Conservation (phyloP, 2,888 invertebrate species). For the Saturnia japonica region DNA sequence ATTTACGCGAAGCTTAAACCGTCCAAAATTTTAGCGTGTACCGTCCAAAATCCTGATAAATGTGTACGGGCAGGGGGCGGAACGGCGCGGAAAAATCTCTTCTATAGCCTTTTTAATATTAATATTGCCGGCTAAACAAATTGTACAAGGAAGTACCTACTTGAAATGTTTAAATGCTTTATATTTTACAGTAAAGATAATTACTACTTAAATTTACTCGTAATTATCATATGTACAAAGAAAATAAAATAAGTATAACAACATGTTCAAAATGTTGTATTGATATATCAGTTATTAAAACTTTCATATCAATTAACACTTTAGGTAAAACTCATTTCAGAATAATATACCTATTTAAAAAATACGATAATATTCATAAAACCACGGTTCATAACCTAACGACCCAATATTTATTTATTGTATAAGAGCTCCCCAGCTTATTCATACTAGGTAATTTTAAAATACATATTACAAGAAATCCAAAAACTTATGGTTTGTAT, state of each 20-base stretch:
- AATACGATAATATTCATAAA: no score
- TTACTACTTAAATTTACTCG: not conserved
- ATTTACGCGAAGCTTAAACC: constrained; percentile 80
- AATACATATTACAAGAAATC: no score
- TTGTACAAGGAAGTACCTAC: constrained; percentile 43
- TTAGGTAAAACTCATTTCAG: no score
- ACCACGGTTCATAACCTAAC: no score
- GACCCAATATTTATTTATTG: no score
- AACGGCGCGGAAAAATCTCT: constrained; percentile 58
- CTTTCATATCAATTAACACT: no score
- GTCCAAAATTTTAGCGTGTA: constrained; percentile 83
- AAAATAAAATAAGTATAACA: not conserved
- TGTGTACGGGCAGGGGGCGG: constrained; percentile 69
- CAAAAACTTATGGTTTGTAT: no score
- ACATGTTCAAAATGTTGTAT: not conserved
- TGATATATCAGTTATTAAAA: not conserved
- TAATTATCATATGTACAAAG: not conserved
- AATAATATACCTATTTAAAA: no score
- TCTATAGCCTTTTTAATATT: constrained; percentile 61
- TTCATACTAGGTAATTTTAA: no score
- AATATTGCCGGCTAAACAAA: constrained; percentile 52
- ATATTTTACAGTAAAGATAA: constrained; percentile 1
- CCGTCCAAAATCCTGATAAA: constrained; percentile 87
- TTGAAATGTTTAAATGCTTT: constrained; percentile 32
- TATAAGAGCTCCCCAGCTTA: no score